Evolutionary conservation across 2,797 vertebrate species (phyloP).

Genomic region (Emydoidea blandingii): DNA sequence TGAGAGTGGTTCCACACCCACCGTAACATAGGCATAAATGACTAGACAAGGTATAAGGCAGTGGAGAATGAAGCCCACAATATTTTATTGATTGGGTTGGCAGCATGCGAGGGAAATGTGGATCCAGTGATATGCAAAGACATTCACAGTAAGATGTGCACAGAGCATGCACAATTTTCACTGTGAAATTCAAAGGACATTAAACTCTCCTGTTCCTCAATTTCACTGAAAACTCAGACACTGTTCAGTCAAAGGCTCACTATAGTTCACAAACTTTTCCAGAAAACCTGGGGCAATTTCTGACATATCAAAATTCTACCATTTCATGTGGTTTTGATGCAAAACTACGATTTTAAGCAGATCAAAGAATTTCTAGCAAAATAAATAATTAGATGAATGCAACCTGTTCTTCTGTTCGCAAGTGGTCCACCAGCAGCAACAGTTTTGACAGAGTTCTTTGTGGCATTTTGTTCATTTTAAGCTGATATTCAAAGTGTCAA

Average conservation of each 20-base stretch:
- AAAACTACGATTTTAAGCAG: constrained; percentile 10
- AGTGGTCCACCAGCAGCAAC: constrained; percentile 26
- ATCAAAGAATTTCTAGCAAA: constrained; percentile 24
- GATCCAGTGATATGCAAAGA: background rate
- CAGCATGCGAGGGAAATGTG: background rate
- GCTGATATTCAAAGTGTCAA: constrained; percentile 42
- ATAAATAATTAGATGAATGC: constrained; percentile 49
- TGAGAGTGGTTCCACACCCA: background rate
- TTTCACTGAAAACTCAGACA: constrained; percentile 42
- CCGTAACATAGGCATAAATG: constrained; percentile 1
- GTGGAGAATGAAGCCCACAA: constrained; percentile 7
- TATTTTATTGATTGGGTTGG: background rate
- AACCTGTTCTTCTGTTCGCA: constrained; percentile 41
- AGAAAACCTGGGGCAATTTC: constrained; percentile 31
- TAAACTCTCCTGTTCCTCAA: constrained; percentile 1
- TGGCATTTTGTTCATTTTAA: constrained; percentile 39
- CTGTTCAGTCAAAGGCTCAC: constrained; percentile 23
- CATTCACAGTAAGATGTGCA: background rate
- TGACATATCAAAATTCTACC: constrained; percentile 35
- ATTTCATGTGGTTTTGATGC: constrained; percentile 32
- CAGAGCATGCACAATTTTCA: constrained; percentile 31
- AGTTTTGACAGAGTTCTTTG: constrained; percentile 40
- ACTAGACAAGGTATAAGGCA: constrained; percentile 3
- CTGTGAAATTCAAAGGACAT: constrained; percentile 45
- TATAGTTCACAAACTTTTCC: constrained; percentile 36